Conservation (phyloP, 2,113 vertebrate genomes). For the Sigmodon hispidus region DNA sequence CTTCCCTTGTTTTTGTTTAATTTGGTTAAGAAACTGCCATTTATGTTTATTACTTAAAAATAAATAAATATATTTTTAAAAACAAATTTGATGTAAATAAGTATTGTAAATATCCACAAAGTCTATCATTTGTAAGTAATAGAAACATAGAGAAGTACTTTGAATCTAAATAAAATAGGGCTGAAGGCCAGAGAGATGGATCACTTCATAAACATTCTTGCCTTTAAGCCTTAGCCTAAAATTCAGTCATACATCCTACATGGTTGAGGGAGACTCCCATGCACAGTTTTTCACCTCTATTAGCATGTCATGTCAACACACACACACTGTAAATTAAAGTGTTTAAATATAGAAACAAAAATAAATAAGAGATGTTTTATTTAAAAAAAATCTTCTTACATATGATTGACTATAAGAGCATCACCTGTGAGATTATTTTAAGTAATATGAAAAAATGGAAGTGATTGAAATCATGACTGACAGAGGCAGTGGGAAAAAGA, state of each 20-base stretch:
- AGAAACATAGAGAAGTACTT: background rate
- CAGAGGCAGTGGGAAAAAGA: too few species aligned
- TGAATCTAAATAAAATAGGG: background rate
- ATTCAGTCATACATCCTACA: background rate
- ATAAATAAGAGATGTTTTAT: background rate
- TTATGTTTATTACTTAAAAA: too few species aligned
- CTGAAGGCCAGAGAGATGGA: background rate
- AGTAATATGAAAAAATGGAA: too few species aligned
- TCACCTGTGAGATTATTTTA: too few species aligned
- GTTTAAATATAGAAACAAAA: background rate
- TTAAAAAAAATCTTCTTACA: background rate
- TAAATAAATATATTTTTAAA: too few species aligned
- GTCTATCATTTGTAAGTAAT: background rate
- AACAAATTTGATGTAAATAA: background rate
- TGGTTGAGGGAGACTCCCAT: background rate
- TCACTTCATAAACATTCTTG: too few species aligned
- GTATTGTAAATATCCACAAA: background rate
- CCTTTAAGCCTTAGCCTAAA: background rate
- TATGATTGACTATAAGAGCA: background rate
- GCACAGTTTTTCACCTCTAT: background rate
- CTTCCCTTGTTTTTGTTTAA: too few species aligned
- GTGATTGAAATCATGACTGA: too few species aligned
- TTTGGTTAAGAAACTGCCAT: too few species aligned
- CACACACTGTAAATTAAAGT: background rate
- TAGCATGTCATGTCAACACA: background rate